phyloP scores from a whole-genome alignment of 2,797 vertebrate species.

The Centropyge bicolor region DNA sequence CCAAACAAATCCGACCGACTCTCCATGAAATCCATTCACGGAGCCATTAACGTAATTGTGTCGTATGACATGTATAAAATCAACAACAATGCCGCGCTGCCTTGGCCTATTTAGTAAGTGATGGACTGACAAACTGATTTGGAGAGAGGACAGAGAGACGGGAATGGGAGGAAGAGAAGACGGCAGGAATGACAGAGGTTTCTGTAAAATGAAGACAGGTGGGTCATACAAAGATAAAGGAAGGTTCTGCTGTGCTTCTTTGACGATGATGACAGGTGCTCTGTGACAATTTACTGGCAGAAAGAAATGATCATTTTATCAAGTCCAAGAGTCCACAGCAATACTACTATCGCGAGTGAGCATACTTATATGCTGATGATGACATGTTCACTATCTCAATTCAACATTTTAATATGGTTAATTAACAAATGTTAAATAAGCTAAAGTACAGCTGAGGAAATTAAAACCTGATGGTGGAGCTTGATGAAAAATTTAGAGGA shows the following conservation, averaged over 20 bases:
- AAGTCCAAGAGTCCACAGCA: not conserved
- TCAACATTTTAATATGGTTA: not conserved
- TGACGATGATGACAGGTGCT: conserved; percentile 23
- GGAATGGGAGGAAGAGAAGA: conserved; percentile 35
- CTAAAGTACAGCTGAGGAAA: not conserved
- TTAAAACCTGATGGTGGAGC: too few species aligned
- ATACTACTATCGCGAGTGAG: not conserved
- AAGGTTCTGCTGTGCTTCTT: not conserved
- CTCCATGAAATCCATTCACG: conserved; percentile 74
- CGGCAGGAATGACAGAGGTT: conserved; percentile 57
- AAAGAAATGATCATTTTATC: conserved; percentile 20
- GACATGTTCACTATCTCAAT: not conserved
- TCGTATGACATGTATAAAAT: conserved; percentile 81
- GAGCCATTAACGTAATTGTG: conserved; percentile 78
- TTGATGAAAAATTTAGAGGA: not conserved
- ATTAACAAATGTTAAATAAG: too few species aligned
- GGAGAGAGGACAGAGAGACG: conserved; percentile 38
- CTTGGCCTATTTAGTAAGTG: conserved; percentile 62
- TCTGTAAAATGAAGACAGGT: conserved; percentile 64
- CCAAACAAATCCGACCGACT: conserved; percentile 69
- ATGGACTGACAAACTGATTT: conserved; percentile 66
- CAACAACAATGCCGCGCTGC: conserved; percentile 73
- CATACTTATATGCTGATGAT: not conserved
- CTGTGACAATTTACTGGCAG: conserved; percentile 7
- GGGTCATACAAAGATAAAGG: conserved; percentile 33